Evolutionary conservation across 2,888 invertebrate species (phyloP), one percentile per base, ranked within the genome.

Genomic region (Pandemis corylana): DNA sequence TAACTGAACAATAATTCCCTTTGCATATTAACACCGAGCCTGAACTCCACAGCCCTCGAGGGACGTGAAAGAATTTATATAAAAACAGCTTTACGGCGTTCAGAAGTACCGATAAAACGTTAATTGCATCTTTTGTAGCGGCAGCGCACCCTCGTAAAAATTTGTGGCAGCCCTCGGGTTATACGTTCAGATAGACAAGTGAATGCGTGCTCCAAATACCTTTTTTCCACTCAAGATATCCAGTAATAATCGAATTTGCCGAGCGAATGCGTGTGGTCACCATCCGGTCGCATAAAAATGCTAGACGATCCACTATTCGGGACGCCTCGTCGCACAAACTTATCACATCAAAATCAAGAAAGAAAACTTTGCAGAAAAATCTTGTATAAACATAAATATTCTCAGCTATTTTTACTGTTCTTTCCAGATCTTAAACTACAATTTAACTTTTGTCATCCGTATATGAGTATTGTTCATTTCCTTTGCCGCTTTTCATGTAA

Each of bases 81-180:
- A 74, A 70, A 71, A 66, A 72, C 69, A 59, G 69, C 61, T 70
- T 62, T 65, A 65, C 61, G 51, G 46, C 46, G 53, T 68, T 61
- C 63, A 59, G 65, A 69, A 74, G 73, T 69, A 59, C 59, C 68
- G 68, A 73, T 74, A 74, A 74, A 74, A 59, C 65, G 74, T 74
- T 74, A 74, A 74, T 74, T 74, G 74, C 74, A 70, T 70, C 69
- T 66, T 74, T 74, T 74, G 73, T 73, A 59, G 68, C 74, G 61
- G 61, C 36, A 49, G 68, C 68, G 49, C 51, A 65, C 74, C 69
- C 61, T 69, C 74, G 65, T 74, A 74, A 74, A 74, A 66, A 70
- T 66, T 74, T 74, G 74, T 74, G 69, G 74, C 74, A 66, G 51
- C 42, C 69, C 68, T 36, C 10, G 13, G 13, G 44, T 28, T 67